phyloP scores from a whole-genome alignment of 2,113 vertebrate species.

The Tamias sibiricus region DNA sequence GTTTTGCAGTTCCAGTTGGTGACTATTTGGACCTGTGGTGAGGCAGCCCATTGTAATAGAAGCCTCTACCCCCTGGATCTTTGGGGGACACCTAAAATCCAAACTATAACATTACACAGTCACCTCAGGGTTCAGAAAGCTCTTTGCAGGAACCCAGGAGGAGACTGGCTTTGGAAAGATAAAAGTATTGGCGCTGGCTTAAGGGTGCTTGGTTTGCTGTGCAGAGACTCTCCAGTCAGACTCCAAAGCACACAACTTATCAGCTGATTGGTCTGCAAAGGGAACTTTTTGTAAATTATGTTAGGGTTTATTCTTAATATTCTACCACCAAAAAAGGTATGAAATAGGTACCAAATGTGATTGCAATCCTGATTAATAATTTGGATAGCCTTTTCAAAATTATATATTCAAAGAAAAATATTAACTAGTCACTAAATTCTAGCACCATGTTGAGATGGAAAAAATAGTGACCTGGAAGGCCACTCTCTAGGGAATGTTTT shows the following conservation, averaged over 20 bases:
- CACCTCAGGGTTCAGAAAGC: background rate
- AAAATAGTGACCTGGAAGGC: too few species aligned
- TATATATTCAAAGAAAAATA: background rate
- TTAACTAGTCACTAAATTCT: too few species aligned
- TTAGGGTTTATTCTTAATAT: background rate
- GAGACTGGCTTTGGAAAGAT: background rate
- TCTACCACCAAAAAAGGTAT: background rate
- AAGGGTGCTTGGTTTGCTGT: too few species aligned
- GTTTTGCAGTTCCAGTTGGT: too few species aligned
- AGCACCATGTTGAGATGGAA: too few species aligned
- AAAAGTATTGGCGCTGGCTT: background rate
- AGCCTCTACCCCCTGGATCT: background rate
- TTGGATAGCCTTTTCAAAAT: background rate
- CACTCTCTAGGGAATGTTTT: too few species aligned
- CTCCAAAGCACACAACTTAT: background rate
- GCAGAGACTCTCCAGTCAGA: background rate
- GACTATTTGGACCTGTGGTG: background rate
- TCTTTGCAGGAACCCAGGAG: too few species aligned
- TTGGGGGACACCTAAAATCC: background rate
- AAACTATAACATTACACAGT: background rate
- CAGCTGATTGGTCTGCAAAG: background rate
- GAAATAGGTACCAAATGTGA: background rate
- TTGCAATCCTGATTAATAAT: background rate
- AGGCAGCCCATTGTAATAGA: background rate
- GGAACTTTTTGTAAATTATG: background rate